Evolutionary conservation across 2,888 invertebrate species (phyloP), one percentile per base, ranked within the genome.

Genomic region (Erannis defoliaria): DNA sequence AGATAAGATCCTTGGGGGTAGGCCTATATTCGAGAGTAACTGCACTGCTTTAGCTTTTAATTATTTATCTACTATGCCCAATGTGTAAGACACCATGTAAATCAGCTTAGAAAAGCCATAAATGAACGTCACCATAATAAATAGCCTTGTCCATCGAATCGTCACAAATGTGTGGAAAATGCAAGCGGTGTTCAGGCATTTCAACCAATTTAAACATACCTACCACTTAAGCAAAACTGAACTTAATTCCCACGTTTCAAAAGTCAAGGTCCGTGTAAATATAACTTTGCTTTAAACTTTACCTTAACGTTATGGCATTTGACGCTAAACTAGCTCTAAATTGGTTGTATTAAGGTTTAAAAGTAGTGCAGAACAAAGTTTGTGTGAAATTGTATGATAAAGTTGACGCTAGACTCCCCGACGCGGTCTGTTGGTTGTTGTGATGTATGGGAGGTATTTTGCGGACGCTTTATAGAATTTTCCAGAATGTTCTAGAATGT

Each of bases 91-190:
- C 40, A 12, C 46, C 55, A 60, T 64, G 60, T 62, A 64, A 69
- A 66, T 62, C 62, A 62, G 60, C 55, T 66, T 63, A 57, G 70
- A 71, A 72, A 73, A 66, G 60, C 70, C 70, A 77, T 76, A 78
- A 81, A 75, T 77, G 72, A 75, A 80, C 75, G 80, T 76, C 81
- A 74, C 73, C 70, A 64, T 77, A 75, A 80, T 83, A 84, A 81
- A 84, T 80, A 78, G 75, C 73, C 70, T 57, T 76, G 78, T 69
- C 68, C 82, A 77, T 76, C 78, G 79, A 75, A 77, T 78, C 79
- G 73, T 82, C 77, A 79, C 82, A 77, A 82, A 78, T 74, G 76
- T 76, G 74, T 82, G 81, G 75, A 81, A 82, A 84, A 84, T 81
- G 80, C 80, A 84, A 77, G 77, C 82, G 72, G 75, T 79, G 76